phyloP scores from a whole-genome alignment of 2,888 invertebrate genomes.

The Ochropleura leucogaster region DNA sequence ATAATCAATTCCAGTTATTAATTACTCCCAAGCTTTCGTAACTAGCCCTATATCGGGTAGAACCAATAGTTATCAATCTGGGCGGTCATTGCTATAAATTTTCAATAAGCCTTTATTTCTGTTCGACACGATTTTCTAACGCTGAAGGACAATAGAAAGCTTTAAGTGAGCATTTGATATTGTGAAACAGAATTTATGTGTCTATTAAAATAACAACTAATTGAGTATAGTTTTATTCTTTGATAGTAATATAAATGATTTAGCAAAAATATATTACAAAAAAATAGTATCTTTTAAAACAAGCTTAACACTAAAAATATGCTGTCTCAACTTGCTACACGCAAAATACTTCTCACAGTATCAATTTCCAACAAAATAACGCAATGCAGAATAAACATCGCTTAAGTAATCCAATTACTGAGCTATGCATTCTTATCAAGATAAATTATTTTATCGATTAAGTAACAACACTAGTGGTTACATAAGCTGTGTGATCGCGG shows the following conservation, averaged over 20 bases:
- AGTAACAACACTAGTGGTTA: constrained; percentile 79
- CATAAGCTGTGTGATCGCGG: constrained; percentile 75
- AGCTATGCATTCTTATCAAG: constrained; percentile 74
- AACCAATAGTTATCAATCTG: constrained; percentile 16
- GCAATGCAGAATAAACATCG: constrained; percentile 59
- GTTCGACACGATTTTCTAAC: constrained; percentile 27
- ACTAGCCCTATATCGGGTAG: constrained; percentile 25
- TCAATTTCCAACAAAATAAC: constrained; percentile 44
- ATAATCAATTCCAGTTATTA: constrained; percentile 39
- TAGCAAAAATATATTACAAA: not conserved
- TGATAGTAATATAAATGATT: not conserved
- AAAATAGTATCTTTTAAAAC: not conserved
- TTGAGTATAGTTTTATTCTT: no score
- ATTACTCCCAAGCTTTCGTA: constrained; percentile 41
- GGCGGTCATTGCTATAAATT: constrained; percentile 2
- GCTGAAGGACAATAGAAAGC: constrained; percentile 40
- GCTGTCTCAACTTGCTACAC: not conserved
- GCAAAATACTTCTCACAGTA: constrained; percentile 16
- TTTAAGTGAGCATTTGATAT: constrained; percentile 6
- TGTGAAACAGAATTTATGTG: not conserved
- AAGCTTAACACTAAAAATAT: not conserved
- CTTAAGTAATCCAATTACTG: constrained; percentile 77
- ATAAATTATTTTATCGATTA: constrained; percentile 77
- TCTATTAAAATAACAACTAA: not conserved
- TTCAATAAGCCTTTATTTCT: constrained; percentile 18